Evolutionary conservation across 37 sponge, comb jelly and placozoan species (phyloP).

Genomic region (Aphrocallistes beatrix): DNA sequence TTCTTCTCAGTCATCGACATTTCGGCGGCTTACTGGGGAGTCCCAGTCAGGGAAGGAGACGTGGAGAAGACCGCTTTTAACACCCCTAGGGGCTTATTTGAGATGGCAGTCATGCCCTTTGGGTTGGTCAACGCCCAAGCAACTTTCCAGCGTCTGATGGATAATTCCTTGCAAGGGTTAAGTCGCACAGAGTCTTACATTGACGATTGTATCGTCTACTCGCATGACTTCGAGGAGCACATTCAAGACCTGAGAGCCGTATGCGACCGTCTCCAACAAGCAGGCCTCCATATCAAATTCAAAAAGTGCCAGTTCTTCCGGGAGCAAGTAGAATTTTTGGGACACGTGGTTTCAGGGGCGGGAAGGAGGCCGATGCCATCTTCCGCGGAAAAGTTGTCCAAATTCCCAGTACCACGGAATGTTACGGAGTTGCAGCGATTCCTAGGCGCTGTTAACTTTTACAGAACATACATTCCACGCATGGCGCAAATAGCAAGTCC

Average conservation of each 20-base stretch:
- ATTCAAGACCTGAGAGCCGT: too few species aligned
- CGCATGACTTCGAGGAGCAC: background rate
- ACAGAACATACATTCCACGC: background rate
- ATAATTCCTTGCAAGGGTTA: conserved; percentile 21
- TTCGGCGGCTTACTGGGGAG: conserved; percentile 51
- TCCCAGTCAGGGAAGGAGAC: conserved; percentile 27
- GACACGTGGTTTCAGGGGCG: too few species aligned
- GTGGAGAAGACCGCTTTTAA: conserved; percentile 48
- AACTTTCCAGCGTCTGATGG: conserved; percentile 61
- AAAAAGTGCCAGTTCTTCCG: too few species aligned
- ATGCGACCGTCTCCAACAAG: too few species aligned
- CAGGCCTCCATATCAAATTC: too few species aligned
- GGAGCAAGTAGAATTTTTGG: too few species aligned
- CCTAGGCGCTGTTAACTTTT: background rate
- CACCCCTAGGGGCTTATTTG: conserved; percentile 40
- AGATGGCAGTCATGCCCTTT: conserved; percentile 62
- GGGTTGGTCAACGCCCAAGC: conserved; percentile 49
- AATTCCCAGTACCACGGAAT: too few species aligned
- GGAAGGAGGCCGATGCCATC: too few species aligned
- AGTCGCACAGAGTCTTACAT: too few species aligned
- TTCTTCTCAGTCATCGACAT: conserved; percentile 44
- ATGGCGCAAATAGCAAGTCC: background rate
- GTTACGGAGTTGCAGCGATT: background rate
- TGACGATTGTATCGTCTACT: background rate
- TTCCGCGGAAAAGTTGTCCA: too few species aligned